Conservation (phyloP, 30 jellyfish, hydroid and myxozoan genomes). For the Nemopilema nomurai region DNA sequence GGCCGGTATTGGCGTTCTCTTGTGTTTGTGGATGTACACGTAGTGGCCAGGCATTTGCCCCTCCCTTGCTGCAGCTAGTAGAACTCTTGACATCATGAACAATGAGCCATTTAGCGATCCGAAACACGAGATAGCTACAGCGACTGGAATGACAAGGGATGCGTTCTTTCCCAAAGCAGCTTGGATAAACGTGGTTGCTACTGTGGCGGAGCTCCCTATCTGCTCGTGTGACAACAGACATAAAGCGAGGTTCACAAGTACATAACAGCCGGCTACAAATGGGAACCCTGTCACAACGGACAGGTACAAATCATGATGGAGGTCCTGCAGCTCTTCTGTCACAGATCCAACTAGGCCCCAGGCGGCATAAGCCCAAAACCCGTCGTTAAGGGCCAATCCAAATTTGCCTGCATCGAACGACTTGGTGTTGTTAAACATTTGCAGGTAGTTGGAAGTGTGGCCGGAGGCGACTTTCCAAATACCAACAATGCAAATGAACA, state of each 20-base stretch:
- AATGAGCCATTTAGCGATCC: conserved; percentile 5
- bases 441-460: neutral
- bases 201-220: conserved; percentile 13
- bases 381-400: conserved; percentile 19
- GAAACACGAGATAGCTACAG: conserved; percentile 1
- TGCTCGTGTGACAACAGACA: conserved; percentile 8
- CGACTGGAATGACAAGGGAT: neutral
- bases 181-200: conserved; percentile 12
- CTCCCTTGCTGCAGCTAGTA: conserved; percentile 35
- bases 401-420: neutral
- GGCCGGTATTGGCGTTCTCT: conserved; percentile 10
- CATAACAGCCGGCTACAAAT: conserved; percentile 15
- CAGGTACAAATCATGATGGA: conserved; percentile 6
- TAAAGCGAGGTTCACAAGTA: conserved; percentile 17
- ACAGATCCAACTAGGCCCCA: conserved; percentile 9
- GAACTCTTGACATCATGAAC: conserved; percentile 2
- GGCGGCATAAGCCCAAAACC: conserved; percentile 28
- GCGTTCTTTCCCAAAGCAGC: conserved; percentile 11
- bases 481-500: conserved; percentile 18
- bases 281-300: conserved; percentile 28
- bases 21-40: conserved; percentile 5
- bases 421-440: neutral
- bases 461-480: conserved; percentile 19
- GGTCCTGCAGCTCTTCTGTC: conserved; percentile 20
- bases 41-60: conserved; percentile 33